Percentiles rank a stretch among this genome's conserved stretches.
These are phyloP conservation scores for Megaleporinus macrocephalus DNA, from an alignment of 2,113 vertebrate genomes.

Conservation along the genomic window DNA sequence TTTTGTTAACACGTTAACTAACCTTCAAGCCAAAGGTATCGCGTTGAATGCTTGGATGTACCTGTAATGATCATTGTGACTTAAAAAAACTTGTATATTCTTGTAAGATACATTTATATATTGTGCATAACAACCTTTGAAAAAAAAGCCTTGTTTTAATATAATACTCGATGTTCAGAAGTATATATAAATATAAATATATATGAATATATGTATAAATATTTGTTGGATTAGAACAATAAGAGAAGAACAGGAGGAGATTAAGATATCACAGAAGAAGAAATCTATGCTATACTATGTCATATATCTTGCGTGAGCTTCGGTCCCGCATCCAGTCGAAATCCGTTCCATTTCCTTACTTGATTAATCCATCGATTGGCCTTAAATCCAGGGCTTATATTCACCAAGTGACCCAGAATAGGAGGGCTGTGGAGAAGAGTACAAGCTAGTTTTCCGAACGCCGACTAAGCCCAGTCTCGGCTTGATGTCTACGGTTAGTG, in stretches of 20 bases:
- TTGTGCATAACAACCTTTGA: constrained; percentile 73
- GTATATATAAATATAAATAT: constrained; percentile 10
- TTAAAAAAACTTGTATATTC: constrained; percentile 79
- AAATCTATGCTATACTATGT: constrained; percentile 56
- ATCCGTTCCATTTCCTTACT: constrained; percentile 44
- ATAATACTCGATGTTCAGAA: constrained; percentile 68
- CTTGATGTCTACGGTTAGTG: not conserved
- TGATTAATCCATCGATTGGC: constrained; percentile 66
- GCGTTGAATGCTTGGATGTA: constrained; percentile 80
- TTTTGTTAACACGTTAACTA: constrained; percentile 74
- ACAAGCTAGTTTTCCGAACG: not conserved
- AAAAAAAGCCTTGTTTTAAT: constrained; percentile 72
- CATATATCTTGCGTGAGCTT: constrained; percentile 22
- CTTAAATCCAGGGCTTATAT: constrained; percentile 60
- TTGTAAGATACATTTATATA: constrained; percentile 82
- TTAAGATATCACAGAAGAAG: constrained; percentile 44
- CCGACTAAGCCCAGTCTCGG: not conserved
- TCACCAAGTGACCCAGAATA: constrained; percentile 25
- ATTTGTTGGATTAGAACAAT: constrained; percentile 60
- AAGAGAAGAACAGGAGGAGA: constrained; percentile 46
- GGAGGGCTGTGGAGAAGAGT: not conserved
- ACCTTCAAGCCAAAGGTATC: constrained; percentile 80
- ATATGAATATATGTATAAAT: constrained; percentile 33
- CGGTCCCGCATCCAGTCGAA: constrained; percentile 29
- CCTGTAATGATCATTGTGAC: constrained; percentile 72